These are phyloP conservation scores for Actinostola sp. DNA, from an alignment of 92 coral and sea anemone species.

Conservation along the genomic window DNA sequence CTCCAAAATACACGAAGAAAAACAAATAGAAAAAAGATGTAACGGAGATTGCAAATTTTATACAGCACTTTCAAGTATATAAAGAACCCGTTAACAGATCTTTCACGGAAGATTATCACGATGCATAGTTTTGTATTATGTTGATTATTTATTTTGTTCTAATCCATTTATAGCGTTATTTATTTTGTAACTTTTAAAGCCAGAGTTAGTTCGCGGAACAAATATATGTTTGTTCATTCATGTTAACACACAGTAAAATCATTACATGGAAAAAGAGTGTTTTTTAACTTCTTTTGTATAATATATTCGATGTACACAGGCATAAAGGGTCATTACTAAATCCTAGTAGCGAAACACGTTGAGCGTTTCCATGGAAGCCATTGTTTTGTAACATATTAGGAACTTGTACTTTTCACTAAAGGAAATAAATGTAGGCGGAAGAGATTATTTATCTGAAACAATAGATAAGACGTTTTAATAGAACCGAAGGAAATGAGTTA, in stretches of 20 bases:
- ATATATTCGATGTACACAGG: background rate
- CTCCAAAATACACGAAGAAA: background rate
- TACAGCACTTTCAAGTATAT: too few species aligned
- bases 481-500: too few species aligned
- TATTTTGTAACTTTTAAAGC: background rate
- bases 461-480: too few species aligned
- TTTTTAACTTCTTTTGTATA: background rate
- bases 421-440: conserved; percentile 2
- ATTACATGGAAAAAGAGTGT: background rate
- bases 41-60: too few species aligned
- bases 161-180: conserved; percentile 3
- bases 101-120: conserved; percentile 1
- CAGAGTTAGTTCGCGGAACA: too few species aligned
- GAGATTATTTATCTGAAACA: background rate
- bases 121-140: too few species aligned
- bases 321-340: conserved; percentile 1
- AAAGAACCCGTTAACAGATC: too few species aligned
- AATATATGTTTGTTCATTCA: background rate
- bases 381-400: background rate
- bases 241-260: background rate
- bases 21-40: too few species aligned
- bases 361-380: conserved; percentile 12
- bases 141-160: background rate
- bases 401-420: background rate
- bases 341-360: background rate